Conservation (phyloP, 2,797 vertebrate species). For the Mallotus villosus region DNA sequence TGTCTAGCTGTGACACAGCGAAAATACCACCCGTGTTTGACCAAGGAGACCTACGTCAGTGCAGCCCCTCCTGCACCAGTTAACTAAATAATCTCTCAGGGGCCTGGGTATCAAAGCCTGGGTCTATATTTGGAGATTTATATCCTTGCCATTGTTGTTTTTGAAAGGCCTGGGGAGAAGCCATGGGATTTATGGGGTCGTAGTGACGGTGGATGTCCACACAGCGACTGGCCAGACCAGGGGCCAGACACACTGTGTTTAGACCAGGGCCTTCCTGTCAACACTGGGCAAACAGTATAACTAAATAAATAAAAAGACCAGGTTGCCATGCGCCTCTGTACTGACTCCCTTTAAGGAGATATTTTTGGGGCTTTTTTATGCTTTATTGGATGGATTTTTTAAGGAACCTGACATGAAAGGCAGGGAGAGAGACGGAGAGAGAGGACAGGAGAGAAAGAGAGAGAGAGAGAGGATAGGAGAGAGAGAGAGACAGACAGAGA, state of each 20-base stretch:
- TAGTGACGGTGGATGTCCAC: slow-evolving; percentile 47
- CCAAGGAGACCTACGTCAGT: slow-evolving; percentile 48
- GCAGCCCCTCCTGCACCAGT: slow-evolving; percentile 48
- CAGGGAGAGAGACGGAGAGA: background rate
- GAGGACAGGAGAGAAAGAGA: background rate
- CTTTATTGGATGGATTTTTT: background rate
- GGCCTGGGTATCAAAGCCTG: slow-evolving; percentile 62
- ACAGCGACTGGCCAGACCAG: slow-evolving; percentile 39
- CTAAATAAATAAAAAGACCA: slow-evolving; percentile 47
- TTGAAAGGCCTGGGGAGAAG: slow-evolving; percentile 67
- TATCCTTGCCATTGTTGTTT: slow-evolving; percentile 73
- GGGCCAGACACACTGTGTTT: slow-evolving; percentile 54
- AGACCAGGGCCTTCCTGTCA: slow-evolving; percentile 49
- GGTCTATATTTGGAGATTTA: slow-evolving; percentile 70
- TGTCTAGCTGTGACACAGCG: slow-evolving; percentile 42
- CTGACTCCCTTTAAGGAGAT: slow-evolving; percentile 27
- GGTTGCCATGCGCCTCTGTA: slow-evolving; percentile 24
- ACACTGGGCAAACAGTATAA: slow-evolving; percentile 53
- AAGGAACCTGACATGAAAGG: background rate
- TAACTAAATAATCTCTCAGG: slow-evolving; percentile 64
- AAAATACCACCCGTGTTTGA: slow-evolving; percentile 51
- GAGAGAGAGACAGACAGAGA: background rate
- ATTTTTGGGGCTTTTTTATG: background rate
- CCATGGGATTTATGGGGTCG: slow-evolving; percentile 49
- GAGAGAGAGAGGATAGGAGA: slow-evolving; percentile 1